Base-by-base conservation (phyloP, 2,888 invertebrate genomes). In the Oegoconia quadripuncta region DNA sequence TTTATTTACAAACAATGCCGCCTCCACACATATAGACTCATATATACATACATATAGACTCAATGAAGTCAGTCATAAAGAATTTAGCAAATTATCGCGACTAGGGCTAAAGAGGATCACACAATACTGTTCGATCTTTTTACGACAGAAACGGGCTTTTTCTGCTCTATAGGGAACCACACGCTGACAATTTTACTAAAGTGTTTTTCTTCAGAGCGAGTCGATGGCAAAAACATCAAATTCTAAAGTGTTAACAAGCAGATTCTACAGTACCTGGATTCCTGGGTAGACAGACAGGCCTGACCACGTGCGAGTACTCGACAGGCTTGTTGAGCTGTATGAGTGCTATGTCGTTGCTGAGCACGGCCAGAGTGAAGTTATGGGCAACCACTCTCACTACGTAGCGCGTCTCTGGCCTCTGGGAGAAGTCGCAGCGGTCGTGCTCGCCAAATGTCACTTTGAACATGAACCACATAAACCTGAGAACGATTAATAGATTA, bases 401-500 rank as follows among this genome's bases (percentile, higher is more conserved):
- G 65, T 91, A 93, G 41, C 95, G 89, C 0, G 92, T 91, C 66
- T 93, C 93, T 0, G 94, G 92, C 20, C 90, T 82, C 34, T 84
- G 86, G 28, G 89, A 89, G 44, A 89, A 89, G 51, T 90, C 89
- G 69, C 95, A 96, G 28, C 95, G 91, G 70, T 96, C 92, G 68
- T 96, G 95, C 66, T 96, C 96, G 0, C 96, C 96, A 52, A 96
- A 93, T 2, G 94, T 94, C 34, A 95, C 93, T 61, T 93, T 93
- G 64, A 95, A 95, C 92, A 95, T 91, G 77, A 95, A 95, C 95
- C 95, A 95, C 93, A 95, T 93, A 74, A 95, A 95, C 36, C 94
- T 94, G 77, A 47, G 83, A 52, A 20, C 9, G 6, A 22, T 16
- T 34, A 16, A 18, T 13, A n/a, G n/a, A n/a, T n/a, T n/a, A n/a